Conservation (phyloP, 2,797 vertebrate genomes). For the Dermochelys coriacea region DNA sequence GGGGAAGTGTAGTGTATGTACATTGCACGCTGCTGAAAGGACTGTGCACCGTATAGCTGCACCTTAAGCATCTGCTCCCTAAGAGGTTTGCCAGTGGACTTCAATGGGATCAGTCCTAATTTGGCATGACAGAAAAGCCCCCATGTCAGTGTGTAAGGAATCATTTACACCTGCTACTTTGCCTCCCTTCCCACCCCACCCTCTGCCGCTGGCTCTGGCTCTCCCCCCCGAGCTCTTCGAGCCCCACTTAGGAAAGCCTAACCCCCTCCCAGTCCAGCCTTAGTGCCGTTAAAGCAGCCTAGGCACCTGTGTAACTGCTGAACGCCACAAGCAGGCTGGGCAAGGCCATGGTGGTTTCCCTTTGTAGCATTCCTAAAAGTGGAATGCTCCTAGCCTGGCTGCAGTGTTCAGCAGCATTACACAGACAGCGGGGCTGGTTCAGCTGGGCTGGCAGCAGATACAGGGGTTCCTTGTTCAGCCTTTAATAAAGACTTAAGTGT, state of each 20-base stretch:
- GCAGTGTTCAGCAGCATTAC: neutral
- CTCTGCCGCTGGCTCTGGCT: neutral
- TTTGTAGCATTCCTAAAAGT: neutral
- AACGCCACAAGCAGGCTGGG: neutral
- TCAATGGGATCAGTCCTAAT: neutral
- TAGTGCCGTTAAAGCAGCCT: slow-evolving; percentile 27
- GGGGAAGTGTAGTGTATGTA: neutral
- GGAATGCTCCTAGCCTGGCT: neutral
- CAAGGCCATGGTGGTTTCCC: neutral
- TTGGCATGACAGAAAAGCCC: neutral
- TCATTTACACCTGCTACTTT: neutral
- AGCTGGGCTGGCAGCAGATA: neutral
- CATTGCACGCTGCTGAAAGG: neutral
- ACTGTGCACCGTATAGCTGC: neutral
- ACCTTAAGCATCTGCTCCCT: neutral
- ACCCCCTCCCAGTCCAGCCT: neutral
- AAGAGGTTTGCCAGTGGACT: neutral
- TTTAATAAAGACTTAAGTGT: neutral
- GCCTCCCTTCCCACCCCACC: neutral
- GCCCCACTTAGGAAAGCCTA: neutral
- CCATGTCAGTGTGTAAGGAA: neutral
- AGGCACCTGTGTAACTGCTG: slow-evolving; percentile 3
- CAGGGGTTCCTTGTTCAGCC: neutral
- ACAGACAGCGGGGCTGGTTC: rapidly evolving
- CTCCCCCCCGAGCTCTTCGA: neutral